Base-by-base conservation (phyloP, 2,888 invertebrate genomes). In the Zhuqinia jingwanae region DNA sequence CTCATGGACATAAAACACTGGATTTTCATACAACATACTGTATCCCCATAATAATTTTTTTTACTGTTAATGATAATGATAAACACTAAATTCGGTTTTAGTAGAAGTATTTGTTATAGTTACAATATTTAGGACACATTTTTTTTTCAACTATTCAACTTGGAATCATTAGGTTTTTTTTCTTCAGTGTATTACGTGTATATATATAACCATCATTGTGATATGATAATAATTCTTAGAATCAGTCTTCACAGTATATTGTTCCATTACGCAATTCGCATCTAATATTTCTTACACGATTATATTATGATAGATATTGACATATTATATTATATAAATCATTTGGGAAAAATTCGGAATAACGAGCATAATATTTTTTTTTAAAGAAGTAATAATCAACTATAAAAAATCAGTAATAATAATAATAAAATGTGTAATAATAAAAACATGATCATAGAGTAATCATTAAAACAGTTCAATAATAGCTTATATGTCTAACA, bases 231-330 rank as follows among this genome's bases (percentile, higher is more conserved):
- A 78, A 85, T 85, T 85, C 85, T 78, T 70, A 84, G n/a, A 85
- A 68, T 85, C 85, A 85, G 85, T 85, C 85, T 85, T 85, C 78
- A 85, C 85, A 78, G 73, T 73, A 85, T 85, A 78, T 85, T 84
- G 84, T 84, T 84, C 84, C 84, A 65, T 77, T 84, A 83, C 77
- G 77, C 77, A 84, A 84, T 84, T 83, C 83, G 76, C 83, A 83
- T 82, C 75, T 73, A 63, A 63, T 27, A 25, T 79, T 65, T 47
- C 15, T 56, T 56, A 53, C 3, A 65, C n/a, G 65, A 60, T 65
- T 65, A 5, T 10, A 42, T n/a, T 42, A 20, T 56, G 56, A 47
- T 47, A 47, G 47, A 56, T 22, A 56, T 22, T 56, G 22, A 22
- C 22, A n/a, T n/a, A n/a, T n/a, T n/a, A n/a, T n/a, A n/a, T n/a